These are phyloP conservation scores for Betta splendens DNA, from an alignment of 2,797 vertebrate species.

Conservation along the genomic window DNA sequence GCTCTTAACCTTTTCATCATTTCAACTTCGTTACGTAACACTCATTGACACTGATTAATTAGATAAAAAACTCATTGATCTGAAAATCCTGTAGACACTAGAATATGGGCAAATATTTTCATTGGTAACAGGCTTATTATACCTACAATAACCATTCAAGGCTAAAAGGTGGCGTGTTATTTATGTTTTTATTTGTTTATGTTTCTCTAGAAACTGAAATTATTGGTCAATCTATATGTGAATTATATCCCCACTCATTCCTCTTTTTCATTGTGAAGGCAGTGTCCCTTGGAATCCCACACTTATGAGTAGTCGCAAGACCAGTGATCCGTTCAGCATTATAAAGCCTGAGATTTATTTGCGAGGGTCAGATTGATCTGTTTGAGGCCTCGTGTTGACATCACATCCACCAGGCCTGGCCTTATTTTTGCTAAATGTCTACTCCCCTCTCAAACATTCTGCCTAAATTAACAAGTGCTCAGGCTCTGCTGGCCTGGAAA, in stretches of 20 bases:
- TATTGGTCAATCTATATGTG: constrained; percentile 4
- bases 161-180: too few relatives aligned
- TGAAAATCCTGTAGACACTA: too few relatives aligned
- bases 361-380: constrained; percentile 70
- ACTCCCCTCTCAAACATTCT: constrained; percentile 58
- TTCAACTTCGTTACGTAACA: too few relatives aligned
- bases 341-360: constrained; percentile 65
- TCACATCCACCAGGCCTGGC: constrained; percentile 53
- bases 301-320: constrained; percentile 31
- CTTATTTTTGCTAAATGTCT: constrained; percentile 68
- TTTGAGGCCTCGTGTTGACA: constrained; percentile 59
- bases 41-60: too few relatives aligned
- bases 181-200: too few relatives aligned
- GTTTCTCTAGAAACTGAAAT: too few relatives aligned
- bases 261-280: constrained; percentile 13
- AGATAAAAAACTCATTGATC: too few relatives aligned
- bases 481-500: constrained; percentile 54
- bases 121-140: too few relatives aligned
- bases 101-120: too few relatives aligned
- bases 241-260: constrained; percentile 3
- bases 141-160: too few relatives aligned
- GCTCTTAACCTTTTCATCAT: too few relatives aligned
- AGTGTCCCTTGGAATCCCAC: constrained; percentile 11
- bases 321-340: constrained; percentile 50
- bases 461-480: constrained; percentile 73